Base-by-base conservation (phyloP, 2,888 invertebrate genomes). In the Pristionchus arcanus region DNA sequence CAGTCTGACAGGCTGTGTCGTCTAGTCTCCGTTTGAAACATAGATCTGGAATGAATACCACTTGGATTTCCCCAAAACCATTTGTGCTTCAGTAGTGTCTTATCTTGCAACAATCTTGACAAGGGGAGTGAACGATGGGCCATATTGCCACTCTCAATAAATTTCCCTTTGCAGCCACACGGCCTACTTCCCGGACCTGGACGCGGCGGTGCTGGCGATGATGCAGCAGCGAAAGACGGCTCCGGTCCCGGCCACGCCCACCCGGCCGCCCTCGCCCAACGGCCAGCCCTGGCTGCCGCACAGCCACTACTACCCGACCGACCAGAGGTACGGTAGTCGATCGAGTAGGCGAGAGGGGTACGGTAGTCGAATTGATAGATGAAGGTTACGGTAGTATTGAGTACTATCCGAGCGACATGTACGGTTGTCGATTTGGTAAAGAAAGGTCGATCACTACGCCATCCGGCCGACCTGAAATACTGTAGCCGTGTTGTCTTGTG, bases 151-250 rank as follows among this genome's bases (percentile, higher is more conserved):
- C n/a, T n/a, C n/a, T n/a, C n/a, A n/a, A n/a, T n/a, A n/a, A n/a
- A n/a, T n/a, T n/a, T n/a, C n/a, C 21, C n/a, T 7, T 81, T 81
- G 81, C 81, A 81, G 81, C 49, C 81, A 81, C 49, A 81, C 81
- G 13, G 81, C 81, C n/a, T 81, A 81, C 49, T n/a, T 81, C n/a
- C 81, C 81, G 49, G 28, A n/a, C 4, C 81, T 81, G 81, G 81
- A 81, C 81, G 81, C 81, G 49, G 81, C 81, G 19, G 81, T 81
- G 81, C 25, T 9, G n/a, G 25, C n/a, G 81, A 81, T 81, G 81
- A 49, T 81, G 81, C 49, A 49, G 28, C 42, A 13, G n/a, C 15
- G 25, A n/a, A 16, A 21, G 74, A 37, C 5, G 37, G n/a, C n/a
- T 13, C 68, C 25, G 68, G 28, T 31, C 28, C 31, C 9, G 28